Conservation (phyloP, 2,888 invertebrate species). For the Pseudococcus jackbeardsleyi region DNA sequence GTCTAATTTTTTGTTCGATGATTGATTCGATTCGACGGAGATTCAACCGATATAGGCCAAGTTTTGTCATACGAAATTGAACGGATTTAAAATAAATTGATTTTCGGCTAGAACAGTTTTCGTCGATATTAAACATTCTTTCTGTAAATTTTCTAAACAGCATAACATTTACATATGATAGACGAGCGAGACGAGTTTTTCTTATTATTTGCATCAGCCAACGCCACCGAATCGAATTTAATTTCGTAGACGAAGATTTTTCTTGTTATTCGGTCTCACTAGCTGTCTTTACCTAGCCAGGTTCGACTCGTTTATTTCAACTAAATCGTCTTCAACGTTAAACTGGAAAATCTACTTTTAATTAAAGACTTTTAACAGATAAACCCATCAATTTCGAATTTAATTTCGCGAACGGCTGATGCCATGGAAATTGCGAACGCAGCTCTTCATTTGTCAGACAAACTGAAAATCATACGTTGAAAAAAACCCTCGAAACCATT, state of each 20-base stretch:
- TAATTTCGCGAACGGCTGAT: conserved; percentile 16
- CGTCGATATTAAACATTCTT: not conserved
- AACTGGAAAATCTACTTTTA: conserved; percentile 18
- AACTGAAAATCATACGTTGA: not conserved
- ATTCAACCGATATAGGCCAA: not conserved
- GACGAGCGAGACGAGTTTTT: not conserved
- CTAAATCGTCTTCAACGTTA: conserved; percentile 17
- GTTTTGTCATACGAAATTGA: not conserved
- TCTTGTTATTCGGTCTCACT: not conserved
- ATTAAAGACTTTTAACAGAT: conserved; percentile 31
- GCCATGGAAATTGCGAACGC: not conserved
- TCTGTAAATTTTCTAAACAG: not conserved
- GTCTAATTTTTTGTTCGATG: not conserved
- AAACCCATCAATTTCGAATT: conserved; percentile 42
- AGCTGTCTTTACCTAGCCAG: not conserved
- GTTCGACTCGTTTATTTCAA: not conserved
- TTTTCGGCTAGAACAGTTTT: not conserved
- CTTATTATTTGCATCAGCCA: not conserved
- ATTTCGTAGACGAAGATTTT: not conserved
- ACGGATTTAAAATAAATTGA: not conserved
- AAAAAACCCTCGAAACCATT: not conserved
- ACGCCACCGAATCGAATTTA: not conserved
- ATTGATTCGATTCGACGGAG: not conserved
- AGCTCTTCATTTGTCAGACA: not conserved
- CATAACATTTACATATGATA: not conserved